Evolutionary conservation across 2,888 invertebrate species (phyloP).

Genomic region (Clepsis dumicolana): DNA sequence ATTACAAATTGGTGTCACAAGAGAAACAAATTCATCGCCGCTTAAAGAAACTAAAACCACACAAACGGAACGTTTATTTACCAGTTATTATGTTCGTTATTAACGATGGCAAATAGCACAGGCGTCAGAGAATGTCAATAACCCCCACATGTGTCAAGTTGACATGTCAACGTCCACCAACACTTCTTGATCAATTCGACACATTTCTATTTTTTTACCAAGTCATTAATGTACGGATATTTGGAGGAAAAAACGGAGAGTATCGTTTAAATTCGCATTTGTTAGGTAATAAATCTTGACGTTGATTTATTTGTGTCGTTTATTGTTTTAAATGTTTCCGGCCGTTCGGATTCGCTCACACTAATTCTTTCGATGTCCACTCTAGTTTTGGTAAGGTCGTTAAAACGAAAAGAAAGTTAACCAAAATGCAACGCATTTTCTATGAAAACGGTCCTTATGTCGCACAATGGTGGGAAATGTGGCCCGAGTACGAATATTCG

Average conservation of each 20-base stretch:
- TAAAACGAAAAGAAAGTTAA: neutral
- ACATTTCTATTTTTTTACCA: constrained; percentile 42
- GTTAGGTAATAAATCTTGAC: constrained; percentile 7
- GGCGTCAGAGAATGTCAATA: constrained; percentile 52
- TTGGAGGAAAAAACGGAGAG: constrained; percentile 9
- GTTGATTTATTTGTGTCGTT: constrained; percentile 28
- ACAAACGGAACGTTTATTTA: constrained; percentile 15
- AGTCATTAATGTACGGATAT: constrained; percentile 31
- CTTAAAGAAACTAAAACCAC: constrained; percentile 24
- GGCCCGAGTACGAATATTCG: too few relatives aligned
- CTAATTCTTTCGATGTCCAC: neutral
- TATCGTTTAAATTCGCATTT: constrained; percentile 29
- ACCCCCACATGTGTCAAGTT: constrained; percentile 57
- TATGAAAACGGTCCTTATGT: too few relatives aligned
- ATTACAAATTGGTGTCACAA: constrained; percentile 5
- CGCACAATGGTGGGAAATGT: too few relatives aligned
- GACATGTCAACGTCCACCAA: constrained; percentile 60
- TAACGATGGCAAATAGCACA: neutral
- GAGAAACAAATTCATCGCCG: constrained; percentile 8
- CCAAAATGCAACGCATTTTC: neutral
- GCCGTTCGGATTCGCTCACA: neutral
- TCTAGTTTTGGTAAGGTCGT: neutral
- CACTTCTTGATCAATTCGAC: constrained; percentile 58
- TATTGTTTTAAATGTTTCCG: constrained; percentile 33
- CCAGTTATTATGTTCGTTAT: constrained; percentile 17